Evolutionary conservation across 1,140 invertebrate species (phyloP).

Genomic region (Portunus trituberculatus): DNA sequence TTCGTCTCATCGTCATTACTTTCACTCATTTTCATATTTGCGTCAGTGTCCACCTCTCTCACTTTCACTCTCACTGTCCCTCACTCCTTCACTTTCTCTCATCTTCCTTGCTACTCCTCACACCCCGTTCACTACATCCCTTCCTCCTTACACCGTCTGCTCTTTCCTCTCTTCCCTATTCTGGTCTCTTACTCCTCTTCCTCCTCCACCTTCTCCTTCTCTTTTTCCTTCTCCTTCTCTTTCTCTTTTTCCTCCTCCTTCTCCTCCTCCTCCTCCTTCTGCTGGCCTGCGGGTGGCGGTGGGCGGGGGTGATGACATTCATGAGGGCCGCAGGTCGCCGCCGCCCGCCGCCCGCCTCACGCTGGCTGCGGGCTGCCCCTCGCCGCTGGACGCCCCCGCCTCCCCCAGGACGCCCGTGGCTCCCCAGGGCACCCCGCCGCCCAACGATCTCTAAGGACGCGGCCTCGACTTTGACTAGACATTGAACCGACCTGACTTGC

Average conservation of each 20-base stretch:
- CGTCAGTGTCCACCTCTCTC: not conserved
- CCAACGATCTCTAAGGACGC: slow-evolving; percentile 32
- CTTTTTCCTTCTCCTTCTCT: not conserved
- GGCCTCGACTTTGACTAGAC: slow-evolving; percentile 16
- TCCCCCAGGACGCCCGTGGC: slow-evolving; percentile 26
- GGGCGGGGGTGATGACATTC: slow-evolving; percentile 70
- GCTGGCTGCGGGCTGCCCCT: slow-evolving; percentile 59
- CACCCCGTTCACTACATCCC: not conserved
- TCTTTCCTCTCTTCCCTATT: not conserved
- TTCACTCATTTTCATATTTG: too few species aligned
- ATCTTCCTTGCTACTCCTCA: not conserved
- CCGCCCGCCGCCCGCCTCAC: slow-evolving; percentile 60
- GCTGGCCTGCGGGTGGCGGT: slow-evolving; percentile 54
- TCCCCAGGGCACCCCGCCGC: slow-evolving; percentile 21
- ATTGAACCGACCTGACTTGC: not conserved
- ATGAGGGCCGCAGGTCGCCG: slow-evolving; percentile 61
- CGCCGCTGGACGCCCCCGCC: slow-evolving; percentile 54
- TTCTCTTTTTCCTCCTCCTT: not conserved
- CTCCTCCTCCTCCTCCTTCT: not conserved
- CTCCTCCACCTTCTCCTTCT: not conserved
- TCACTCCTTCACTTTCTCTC: not conserved
- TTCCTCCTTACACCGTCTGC: not conserved
- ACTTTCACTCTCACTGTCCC: not conserved
- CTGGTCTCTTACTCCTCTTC: not conserved
- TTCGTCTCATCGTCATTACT: too few species aligned